Conservation (phyloP, 2,888 invertebrate genomes). For the Calameuta idolon region DNA sequence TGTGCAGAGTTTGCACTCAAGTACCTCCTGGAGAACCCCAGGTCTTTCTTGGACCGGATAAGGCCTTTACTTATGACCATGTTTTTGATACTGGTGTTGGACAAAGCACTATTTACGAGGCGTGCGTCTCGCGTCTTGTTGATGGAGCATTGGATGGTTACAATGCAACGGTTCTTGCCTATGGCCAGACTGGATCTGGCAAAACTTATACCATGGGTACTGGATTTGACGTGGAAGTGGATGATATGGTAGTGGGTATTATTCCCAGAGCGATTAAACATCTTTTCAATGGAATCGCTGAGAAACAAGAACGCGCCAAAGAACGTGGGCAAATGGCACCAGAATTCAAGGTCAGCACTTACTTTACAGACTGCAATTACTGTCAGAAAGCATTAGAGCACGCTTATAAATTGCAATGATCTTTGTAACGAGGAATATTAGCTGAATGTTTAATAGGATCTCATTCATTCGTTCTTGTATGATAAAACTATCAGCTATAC, state of each 20-base stretch:
- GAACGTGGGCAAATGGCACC: constrained; percentile 79
- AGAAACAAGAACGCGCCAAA: constrained; percentile 69
- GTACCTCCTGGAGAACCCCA: constrained; percentile 92
- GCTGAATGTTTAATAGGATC: not conserved
- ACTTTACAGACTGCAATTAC: constrained; percentile 1
- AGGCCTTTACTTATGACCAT: constrained; percentile 96
- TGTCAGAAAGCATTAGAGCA: not conserved
- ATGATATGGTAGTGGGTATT: constrained; percentile 75
- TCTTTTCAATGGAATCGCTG: constrained; percentile 86
- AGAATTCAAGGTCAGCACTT: constrained; percentile 72
- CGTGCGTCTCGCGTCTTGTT: constrained; percentile 87
- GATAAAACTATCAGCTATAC: not conserved
- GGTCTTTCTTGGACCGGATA: constrained; percentile 91
- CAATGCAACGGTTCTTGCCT: constrained; percentile 96
- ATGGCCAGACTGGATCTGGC: constrained; percentile 91
- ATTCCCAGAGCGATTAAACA: constrained; percentile 96
- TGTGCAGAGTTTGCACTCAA: constrained; percentile 92
- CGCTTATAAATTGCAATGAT: constrained; percentile 5
- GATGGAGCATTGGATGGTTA: constrained; percentile 95
- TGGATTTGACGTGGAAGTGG: constrained; percentile 83
- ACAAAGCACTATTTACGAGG: constrained; percentile 85
- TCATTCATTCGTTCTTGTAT: not conserved
- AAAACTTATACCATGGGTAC: constrained; percentile 99
- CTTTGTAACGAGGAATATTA: not conserved
- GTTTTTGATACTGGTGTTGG: constrained; percentile 86